Conservation (phyloP, 1,140 invertebrate species). For the Megalopta genalis region DNA sequence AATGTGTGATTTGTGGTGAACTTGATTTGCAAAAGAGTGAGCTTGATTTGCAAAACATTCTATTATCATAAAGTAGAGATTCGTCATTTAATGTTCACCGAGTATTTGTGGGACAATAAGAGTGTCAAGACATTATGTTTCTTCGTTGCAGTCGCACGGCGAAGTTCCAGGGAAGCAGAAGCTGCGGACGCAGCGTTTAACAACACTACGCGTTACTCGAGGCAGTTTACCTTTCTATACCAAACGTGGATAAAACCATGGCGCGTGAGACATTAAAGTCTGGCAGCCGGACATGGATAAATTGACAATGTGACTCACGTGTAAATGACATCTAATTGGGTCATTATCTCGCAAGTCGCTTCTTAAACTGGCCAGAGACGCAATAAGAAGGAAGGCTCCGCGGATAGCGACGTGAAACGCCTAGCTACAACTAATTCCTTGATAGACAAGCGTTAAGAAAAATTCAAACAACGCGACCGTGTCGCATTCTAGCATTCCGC, state of each 20-base stretch:
- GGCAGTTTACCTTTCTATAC: constrained; percentile 53
- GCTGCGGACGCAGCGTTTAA: not conserved
- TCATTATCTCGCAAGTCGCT: constrained; percentile 68
- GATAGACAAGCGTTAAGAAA: not conserved
- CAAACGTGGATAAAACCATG: constrained; percentile 53
- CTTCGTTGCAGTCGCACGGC: not conserved
- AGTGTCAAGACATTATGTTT: not conserved
- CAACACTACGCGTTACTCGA: not conserved
- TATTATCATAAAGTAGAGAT: too few relatives aligned
- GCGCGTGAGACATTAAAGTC: constrained; percentile 59
- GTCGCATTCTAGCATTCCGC: not conserved
- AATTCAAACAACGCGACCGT: not conserved
- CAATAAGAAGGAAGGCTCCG: constrained; percentile 41
- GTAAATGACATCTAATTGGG: constrained; percentile 74
- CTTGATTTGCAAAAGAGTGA: too few relatives aligned
- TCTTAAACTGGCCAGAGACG: constrained; percentile 51
- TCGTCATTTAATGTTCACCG: too few relatives aligned
- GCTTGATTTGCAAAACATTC: too few relatives aligned
- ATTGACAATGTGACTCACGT: constrained; percentile 71
- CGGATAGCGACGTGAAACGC: constrained; percentile 1
- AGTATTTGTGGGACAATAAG: too few relatives aligned
- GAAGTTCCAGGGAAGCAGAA: not conserved
- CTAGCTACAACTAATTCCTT: constrained; percentile 3
- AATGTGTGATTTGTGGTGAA: too few relatives aligned
- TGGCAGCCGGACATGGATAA: constrained; percentile 66